Conservation (phyloP, 1,140 invertebrate genomes). For the Lordiphosa mommai region DNA sequence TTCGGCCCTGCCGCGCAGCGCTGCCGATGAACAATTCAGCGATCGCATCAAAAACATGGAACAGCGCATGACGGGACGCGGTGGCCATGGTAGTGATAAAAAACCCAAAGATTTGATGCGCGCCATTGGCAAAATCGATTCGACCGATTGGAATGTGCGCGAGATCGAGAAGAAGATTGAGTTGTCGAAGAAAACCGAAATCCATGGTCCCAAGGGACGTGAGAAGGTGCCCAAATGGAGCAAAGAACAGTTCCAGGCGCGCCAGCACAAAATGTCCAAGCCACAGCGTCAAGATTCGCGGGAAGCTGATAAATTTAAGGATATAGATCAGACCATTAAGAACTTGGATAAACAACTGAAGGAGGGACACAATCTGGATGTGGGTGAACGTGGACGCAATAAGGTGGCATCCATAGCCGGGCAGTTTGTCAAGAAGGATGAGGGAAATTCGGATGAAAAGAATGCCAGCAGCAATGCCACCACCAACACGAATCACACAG, state of each 20-base stretch:
- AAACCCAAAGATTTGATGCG: constrained; percentile 92
- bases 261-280: constrained; percentile 88
- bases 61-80: constrained; percentile 81
- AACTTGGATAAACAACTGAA: constrained; percentile 89
- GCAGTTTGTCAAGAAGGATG: constrained; percentile 86
- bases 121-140: constrained; percentile 94
- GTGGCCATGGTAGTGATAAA: constrained; percentile 83
- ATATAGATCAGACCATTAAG: constrained; percentile 91
- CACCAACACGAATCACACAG: constrained; percentile 50
- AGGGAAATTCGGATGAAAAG: constrained; percentile 81
- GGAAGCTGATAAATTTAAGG: constrained; percentile 83
- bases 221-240: constrained; percentile 95
- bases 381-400: constrained; percentile 86
- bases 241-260: constrained; percentile 90
- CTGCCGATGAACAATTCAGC: constrained; percentile 85
- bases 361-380: constrained; percentile 87
- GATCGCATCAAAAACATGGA: constrained; percentile 86
- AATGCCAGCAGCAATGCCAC: constrained; percentile 58
- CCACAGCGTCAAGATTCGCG: constrained; percentile 82
- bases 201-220: constrained; percentile 84
- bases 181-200: constrained; percentile 85
- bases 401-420: constrained; percentile 94
- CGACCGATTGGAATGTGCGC: constrained; percentile 95
- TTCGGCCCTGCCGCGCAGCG: constrained; percentile 82
- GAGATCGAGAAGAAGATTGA: constrained; percentile 94